Evolutionary conservation across 92 coral and sea anemone species (phyloP).

Genomic region (Epizoanthus scotinus): DNA sequence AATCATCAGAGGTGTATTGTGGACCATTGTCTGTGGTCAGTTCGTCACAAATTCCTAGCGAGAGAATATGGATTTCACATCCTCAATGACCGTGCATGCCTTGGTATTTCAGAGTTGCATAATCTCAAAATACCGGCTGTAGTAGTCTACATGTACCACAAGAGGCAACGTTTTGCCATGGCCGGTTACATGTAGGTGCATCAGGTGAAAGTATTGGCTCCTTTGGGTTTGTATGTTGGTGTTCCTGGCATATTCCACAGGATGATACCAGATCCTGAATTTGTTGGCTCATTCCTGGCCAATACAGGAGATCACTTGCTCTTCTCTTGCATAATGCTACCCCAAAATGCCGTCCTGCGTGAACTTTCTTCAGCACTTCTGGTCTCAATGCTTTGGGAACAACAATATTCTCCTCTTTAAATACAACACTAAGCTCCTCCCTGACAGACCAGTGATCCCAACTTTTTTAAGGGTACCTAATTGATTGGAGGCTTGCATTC

Average conservation of each 20-base stretch:
- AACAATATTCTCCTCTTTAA: conserved; percentile 18
- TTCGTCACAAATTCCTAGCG: conserved; percentile 15
- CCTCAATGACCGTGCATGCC: neutral
- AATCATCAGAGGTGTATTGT: conserved; percentile 21
- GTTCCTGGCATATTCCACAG: neutral
- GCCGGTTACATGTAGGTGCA: neutral
- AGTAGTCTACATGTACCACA: conserved; percentile 17
- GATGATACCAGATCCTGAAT: conserved; percentile 5
- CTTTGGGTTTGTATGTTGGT: neutral
- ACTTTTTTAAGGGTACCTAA: too few species aligned
- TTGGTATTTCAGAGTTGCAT: neutral
- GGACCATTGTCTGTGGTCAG: conserved; percentile 26
- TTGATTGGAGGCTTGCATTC: too few species aligned
- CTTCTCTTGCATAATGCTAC: conserved; percentile 20
- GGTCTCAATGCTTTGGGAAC: neutral
- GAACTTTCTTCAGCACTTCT: neutral
- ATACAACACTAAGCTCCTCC: conserved; percentile 7
- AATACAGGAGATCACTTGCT: conserved; percentile 23
- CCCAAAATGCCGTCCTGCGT: neutral
- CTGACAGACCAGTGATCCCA: too few species aligned
- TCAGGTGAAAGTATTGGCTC: conserved; percentile 19
- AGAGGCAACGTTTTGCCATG: conserved; percentile 28
- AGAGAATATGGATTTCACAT: neutral
- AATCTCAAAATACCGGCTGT: conserved; percentile 13
- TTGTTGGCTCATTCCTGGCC: conserved; percentile 38